Base-by-base conservation (phyloP, 2,113 vertebrate genomes). In the Nesogale talazaci region DNA sequence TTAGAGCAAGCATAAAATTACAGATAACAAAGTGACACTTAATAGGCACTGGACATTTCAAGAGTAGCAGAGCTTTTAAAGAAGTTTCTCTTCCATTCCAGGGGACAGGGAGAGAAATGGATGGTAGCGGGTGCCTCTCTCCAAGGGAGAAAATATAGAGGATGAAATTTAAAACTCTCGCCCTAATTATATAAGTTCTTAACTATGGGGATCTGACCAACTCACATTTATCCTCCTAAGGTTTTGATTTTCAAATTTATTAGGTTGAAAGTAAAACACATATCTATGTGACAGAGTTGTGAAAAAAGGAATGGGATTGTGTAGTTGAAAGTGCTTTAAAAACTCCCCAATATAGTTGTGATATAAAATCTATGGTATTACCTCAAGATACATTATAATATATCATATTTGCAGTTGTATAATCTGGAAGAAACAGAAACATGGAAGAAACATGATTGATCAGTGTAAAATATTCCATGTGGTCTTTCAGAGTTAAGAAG, bases 1-100 rank as follows among this genome's bases (percentile, higher is more conserved):
- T 91, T 97, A 94, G 83, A 96, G 82, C 84, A 95, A 95, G 92
- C 81, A 95, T 95, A 91, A 96, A 97, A 95, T 96, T 97, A 96
- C 8, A 88, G 81, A 86, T 95, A 95, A 94, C 75, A 69, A 92
- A 96, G 52, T 95, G 90, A 92, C 59, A 95, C 70, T 91, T 95
- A 95, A 90, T 91, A 93, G 91, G 63, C 7, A 7, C 65, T 93
- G 92, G 75, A 86, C 78, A 52, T 89, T 95, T 93, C 69, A 84
- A 86, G 59, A 85, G 69, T 92, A 93, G 70, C 69, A 23, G 83
- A 65, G 29, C 23, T 89, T 82, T 91, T 88, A 95, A 93, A 83
- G 46, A 69, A 10, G 22, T 93, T 94, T 92, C 34, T 70, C 52
- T 76, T 80, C 34, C 31, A 36, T 82, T 94, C 16, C 23, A 63